Evolutionary conservation across 2,888 invertebrate genomes (phyloP).

Genomic region (Creontiades dilutus): DNA sequence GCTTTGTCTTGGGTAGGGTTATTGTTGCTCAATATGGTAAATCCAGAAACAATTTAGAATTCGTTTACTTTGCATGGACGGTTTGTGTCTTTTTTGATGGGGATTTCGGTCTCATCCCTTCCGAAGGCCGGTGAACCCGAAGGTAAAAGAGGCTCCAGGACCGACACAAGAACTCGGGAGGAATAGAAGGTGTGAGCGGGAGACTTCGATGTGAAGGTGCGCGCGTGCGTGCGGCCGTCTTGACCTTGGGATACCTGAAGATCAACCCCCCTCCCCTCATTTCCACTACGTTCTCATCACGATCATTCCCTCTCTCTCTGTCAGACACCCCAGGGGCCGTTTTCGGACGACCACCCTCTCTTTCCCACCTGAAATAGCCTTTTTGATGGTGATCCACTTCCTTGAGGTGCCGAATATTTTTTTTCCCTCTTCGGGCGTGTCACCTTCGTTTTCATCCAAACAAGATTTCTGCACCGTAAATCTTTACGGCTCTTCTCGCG

Average conservation of each 20-base stretch:
- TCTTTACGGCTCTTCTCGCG: neutral
- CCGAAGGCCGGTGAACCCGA: conserved; percentile 30
- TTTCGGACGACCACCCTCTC: conserved; percentile 27
- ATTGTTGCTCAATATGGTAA: no score
- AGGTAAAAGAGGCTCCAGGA: conserved; percentile 29
- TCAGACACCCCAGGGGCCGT: neutral
- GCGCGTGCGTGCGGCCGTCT: conserved; percentile 52
- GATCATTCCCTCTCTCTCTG: neutral
- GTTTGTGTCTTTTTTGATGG: neutral
- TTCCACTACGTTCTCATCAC: neutral
- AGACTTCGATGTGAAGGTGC: neutral
- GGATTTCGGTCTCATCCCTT: neutral
- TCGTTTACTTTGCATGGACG: no score
- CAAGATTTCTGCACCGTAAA: neutral
- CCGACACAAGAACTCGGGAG: neutral
- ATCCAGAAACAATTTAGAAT: no score
- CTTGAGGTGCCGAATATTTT: conserved; percentile 17
- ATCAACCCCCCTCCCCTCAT: neutral
- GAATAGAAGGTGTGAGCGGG: conserved; percentile 38
- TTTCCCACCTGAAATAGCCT: conserved; percentile 10
- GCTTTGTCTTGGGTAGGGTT: no score
- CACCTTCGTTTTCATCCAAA: conserved; percentile 32
- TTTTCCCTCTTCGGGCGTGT: conserved; percentile 19
- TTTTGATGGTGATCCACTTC: conserved; percentile 34
- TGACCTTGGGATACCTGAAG: conserved; percentile 65